A percentile compares a stretch with the other conserved stretches of the same genome.
Conservation (phyloP, 1,140 invertebrate species). For the Potamilus streckersoni region DNA sequence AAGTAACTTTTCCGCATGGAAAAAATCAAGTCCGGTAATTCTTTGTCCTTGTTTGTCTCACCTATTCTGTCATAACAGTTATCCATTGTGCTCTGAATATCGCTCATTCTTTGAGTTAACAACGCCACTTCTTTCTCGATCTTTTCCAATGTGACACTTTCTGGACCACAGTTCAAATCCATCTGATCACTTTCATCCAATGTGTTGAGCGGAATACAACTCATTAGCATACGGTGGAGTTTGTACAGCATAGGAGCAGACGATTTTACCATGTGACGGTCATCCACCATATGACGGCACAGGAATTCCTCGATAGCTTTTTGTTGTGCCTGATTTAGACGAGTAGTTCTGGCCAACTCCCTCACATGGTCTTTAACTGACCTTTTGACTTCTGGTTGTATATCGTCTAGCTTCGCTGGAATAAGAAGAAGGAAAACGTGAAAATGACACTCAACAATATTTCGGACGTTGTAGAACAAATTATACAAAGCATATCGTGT, state of each 20-base stretch:
- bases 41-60: constrained; percentile 6
- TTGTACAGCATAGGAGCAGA: constrained; percentile 14
- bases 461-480: not conserved
- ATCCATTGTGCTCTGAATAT: constrained; percentile 20
- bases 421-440: not conserved
- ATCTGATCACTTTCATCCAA: constrained; percentile 31
- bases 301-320: constrained; percentile 29
- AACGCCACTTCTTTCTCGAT: constrained; percentile 19
- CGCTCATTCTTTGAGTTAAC: constrained; percentile 19
- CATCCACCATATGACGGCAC: constrained; percentile 30
- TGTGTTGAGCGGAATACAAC: constrained; percentile 9
- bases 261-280: constrained; percentile 19
- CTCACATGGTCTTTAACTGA: constrained; percentile 27
- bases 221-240: constrained; percentile 15
- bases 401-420: constrained; percentile 17
- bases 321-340: constrained; percentile 20
- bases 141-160: constrained; percentile 27
- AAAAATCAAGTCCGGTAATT: constrained; percentile 21
- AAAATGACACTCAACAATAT: not conserved
- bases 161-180: constrained; percentile 17
- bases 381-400: constrained; percentile 25
- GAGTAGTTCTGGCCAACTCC: constrained; percentile 25
- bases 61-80: constrained; percentile 30
- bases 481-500: not conserved
- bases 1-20: constrained; percentile 8